Conservation (phyloP, 1,140 invertebrate genomes). For the Sesamia nonagrioides region DNA sequence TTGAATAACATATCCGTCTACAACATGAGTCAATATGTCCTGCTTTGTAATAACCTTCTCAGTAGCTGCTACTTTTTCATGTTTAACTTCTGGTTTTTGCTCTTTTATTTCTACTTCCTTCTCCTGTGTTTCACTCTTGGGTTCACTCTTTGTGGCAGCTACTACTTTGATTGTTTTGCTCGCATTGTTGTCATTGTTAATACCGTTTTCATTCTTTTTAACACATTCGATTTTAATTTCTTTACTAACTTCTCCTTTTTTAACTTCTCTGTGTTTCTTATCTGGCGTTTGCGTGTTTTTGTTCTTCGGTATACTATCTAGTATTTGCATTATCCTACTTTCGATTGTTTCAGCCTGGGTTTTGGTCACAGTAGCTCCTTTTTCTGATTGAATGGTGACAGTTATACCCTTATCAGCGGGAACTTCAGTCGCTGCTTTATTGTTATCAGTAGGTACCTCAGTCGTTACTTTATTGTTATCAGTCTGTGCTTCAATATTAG, state of each 20-base stretch:
- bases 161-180: neutral
- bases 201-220: neutral
- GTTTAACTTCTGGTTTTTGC: neutral
- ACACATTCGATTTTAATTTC: neutral
- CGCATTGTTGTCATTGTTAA: neutral
- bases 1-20: constrained; percentile 82
- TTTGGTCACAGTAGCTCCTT: neutral
- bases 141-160: neutral
- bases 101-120: neutral
- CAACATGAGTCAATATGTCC: constrained; percentile 77
- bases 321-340: constrained; percentile 1
- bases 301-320: neutral
- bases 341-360: neutral
- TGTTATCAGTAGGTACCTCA: constrained; percentile 29
- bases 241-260: neutral
- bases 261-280: neutral
- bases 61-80: neutral
- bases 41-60: constrained; percentile 60
- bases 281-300: neutral
- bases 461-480: constrained; percentile 11
- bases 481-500: constrained; percentile 22
- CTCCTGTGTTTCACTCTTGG: constrained; percentile 1
- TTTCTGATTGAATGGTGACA: neutral
- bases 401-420: constrained; percentile 3
- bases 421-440: constrained; percentile 1